Evolutionary conservation across 2,113 vertebrate genomes (phyloP), one percentile per base, ranked within the genome.

Genomic region (Dolichotis patagonum): DNA sequence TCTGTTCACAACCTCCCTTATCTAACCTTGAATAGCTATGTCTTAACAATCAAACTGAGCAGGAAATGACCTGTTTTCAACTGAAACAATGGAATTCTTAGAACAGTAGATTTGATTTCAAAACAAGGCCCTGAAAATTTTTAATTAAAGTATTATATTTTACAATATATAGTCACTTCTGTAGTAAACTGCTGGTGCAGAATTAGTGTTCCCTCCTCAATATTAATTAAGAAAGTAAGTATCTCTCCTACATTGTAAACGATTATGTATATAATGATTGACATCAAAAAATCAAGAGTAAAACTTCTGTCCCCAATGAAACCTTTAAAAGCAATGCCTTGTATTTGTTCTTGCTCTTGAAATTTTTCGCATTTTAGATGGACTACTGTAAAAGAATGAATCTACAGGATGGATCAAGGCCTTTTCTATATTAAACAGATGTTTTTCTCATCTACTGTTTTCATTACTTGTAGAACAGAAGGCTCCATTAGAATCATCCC

Each of bases 71-170:
- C 75, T 67, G 5, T 89, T 98, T 97, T 98, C 96, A 91, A 96
- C 7, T 87, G 60, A 98, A 98, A 90, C 88, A 96, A 94, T 80
- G 43, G 90, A 95, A 98, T 85, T 77, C 97, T 98, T 98, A 97
- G 97, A 98, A 77, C 62, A 94, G 69, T 95, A 60, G 85, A 95
- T 56, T 95, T 81, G 86, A 97, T 95, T 96, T 92, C 38, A 82
- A 97, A 97, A 96, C n/a, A 3, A 95, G 73, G 77, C 91, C 93
- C 88, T 80, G 88, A 96, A 96, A 96, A 95, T 97, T 96, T 96
- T 96, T 91, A 96, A 97, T 78, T 96, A 97, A 85, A 96, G 85
- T 85, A 92, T 90, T 96, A 49, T 94, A 96, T 94, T 97, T 96
- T 32, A 35, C 32, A 65, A 32, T 65, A 65, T 6, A 35, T 73